Evolutionary conservation across 2,797 vertebrate species (phyloP).

Genomic region (Ctenosaura bakeri): DNA sequence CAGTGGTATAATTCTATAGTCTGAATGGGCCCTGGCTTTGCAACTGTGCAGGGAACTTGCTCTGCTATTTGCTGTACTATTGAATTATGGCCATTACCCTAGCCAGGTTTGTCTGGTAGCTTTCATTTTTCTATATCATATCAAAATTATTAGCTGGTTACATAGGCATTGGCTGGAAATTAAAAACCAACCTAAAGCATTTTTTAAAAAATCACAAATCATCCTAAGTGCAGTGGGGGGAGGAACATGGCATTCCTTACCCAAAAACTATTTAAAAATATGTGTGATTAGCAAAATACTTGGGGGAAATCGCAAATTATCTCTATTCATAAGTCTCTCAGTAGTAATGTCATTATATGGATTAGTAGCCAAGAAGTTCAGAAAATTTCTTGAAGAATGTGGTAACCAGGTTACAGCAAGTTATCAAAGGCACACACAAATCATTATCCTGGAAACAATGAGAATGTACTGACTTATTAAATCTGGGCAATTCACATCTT

Average conservation of each 20-base stretch:
- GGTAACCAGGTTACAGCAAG: slow-evolving; percentile 38
- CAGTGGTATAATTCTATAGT: too few species aligned
- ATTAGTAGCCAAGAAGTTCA: slow-evolving; percentile 42
- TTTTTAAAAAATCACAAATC: slow-evolving; percentile 21
- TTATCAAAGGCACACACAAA: slow-evolving; percentile 37
- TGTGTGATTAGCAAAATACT: slow-evolving; percentile 35
- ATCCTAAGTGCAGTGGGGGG: not conserved
- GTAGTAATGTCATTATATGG: slow-evolving; percentile 37
- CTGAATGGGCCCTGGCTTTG: too few species aligned
- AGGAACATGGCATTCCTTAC: not conserved
- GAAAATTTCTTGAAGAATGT: slow-evolving; percentile 38
- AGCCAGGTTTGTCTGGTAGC: not conserved
- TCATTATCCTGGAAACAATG: slow-evolving; percentile 45
- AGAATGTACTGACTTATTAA: slow-evolving; percentile 44
- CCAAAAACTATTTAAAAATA: slow-evolving; percentile 16
- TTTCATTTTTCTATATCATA: not conserved
- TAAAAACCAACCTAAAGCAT: slow-evolving; percentile 23
- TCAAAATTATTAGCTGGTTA: slow-evolving; percentile 6
- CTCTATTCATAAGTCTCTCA: slow-evolving; percentile 14
- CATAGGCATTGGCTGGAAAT: not conserved
- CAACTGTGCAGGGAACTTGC: not conserved
- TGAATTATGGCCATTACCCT: not conserved
- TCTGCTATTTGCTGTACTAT: not conserved
- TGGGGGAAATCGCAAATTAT: slow-evolving; percentile 7
- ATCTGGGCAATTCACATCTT: slow-evolving; percentile 38